Conservation (phyloP, 2,113 vertebrate genomes). For the Oxyura jamaicensis region DNA sequence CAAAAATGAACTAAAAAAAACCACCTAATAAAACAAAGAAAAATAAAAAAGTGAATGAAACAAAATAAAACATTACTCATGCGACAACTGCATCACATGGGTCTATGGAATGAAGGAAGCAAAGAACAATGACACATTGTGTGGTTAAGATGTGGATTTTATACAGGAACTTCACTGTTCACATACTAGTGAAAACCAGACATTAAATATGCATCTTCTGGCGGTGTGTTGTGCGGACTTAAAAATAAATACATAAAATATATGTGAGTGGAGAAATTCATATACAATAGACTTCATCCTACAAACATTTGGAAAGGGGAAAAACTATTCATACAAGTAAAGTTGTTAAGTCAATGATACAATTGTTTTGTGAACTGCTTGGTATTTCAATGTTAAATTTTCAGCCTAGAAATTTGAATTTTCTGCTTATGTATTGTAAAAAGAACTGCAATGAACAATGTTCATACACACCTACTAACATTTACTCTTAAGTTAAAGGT, state of each 20-base stretch:
- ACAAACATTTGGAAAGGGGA: neutral
- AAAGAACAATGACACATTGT: accelerated
- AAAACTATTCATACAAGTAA: neutral
- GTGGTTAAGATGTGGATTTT: neutral
- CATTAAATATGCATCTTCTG: neutral
- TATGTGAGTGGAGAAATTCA: neutral
- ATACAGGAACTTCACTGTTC: neutral
- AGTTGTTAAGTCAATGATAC: neutral
- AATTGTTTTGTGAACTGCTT: neutral
- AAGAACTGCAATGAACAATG: neutral
- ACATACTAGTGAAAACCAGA: neutral
- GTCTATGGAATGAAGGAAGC: neutral
- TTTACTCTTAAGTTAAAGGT: neutral
- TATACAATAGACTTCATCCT: neutral
- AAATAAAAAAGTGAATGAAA: neutral
- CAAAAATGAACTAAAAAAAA: neutral
- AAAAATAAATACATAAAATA: neutral
- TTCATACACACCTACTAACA: neutral
- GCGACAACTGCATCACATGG: neutral
- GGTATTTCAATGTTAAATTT: neutral
- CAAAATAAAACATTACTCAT: neutral
- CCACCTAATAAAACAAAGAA: neutral
- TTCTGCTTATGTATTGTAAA: neutral
- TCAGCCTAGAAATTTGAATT: neutral
- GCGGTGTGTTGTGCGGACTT: neutral